Conservation (phyloP, 2,797 vertebrate species). For the Podargus strigoides region DNA sequence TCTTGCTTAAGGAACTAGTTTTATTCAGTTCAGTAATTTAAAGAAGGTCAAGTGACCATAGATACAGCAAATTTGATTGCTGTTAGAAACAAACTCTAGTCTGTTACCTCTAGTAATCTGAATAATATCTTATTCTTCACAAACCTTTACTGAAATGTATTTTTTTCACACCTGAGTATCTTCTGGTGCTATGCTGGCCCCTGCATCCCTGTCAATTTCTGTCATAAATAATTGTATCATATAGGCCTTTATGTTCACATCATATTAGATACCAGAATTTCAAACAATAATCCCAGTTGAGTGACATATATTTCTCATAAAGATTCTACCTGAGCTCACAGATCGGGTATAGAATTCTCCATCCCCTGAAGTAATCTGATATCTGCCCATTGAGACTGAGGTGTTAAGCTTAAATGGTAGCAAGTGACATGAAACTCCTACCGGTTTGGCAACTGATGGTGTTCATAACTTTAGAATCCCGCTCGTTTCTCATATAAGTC, state of each 20-base stretch:
- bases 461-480: neutral
- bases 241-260: neutral
- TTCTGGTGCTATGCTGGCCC: neutral
- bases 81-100: neutral
- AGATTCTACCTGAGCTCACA: neutral
- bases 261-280: neutral
- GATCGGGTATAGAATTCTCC: neutral
- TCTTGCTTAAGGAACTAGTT: neutral
- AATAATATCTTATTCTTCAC: neutral
- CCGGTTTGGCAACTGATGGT: rapidly evolving
- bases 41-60: neutral
- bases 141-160: neutral
- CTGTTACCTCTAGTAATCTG: neutral
- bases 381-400: neutral
- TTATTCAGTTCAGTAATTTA: neutral
- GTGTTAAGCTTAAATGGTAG: neutral
- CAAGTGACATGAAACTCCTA: neutral
- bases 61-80: neutral
- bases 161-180: neutral
- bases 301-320: neutral
- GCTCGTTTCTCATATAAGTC: neutral
- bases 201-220: neutral
- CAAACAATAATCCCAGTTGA: neutral
- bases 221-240: neutral
- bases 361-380: neutral